A percentile compares a stretch with the other conserved stretches of the same genome.
Evolutionary conservation across 2,888 invertebrate species (phyloP).

Genomic region (Tipula lateralis): DNA sequence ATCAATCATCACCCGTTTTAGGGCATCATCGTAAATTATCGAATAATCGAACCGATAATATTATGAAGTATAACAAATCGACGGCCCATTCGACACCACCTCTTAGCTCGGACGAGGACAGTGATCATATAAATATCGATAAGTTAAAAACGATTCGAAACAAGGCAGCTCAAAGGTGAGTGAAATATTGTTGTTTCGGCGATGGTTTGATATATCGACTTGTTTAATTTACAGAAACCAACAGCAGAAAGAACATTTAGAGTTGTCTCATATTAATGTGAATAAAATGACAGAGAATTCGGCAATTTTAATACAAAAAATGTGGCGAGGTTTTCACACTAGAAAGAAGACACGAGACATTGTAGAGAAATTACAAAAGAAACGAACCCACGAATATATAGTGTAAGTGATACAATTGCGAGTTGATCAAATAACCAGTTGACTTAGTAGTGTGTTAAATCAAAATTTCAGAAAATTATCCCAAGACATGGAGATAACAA

Average conservation of each 20-base stretch:
- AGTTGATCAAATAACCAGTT: not conserved
- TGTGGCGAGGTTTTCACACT: conserved; percentile 80
- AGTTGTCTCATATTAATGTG: conserved; percentile 37
- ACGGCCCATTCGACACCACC: conserved; percentile 43
- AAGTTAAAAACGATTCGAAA: conserved; percentile 62
- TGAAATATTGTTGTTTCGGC: no score
- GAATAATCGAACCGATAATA: conserved; percentile 28
- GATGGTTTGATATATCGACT: conserved; percentile 30
- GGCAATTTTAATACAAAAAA: conserved; percentile 76
- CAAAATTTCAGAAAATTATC: conserved; percentile 62
- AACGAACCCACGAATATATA: conserved; percentile 76
- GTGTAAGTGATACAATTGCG: conserved; percentile 56
- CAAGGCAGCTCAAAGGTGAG: conserved; percentile 54
- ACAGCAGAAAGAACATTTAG: conserved; percentile 42
- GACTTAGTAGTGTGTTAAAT: not conserved
- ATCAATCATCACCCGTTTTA: conserved; percentile 42
- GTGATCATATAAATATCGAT: conserved; percentile 59
- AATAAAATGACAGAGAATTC: conserved; percentile 51
- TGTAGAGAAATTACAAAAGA: conserved; percentile 66
- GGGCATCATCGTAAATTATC: conserved; percentile 43
- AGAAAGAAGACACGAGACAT: conserved; percentile 56
- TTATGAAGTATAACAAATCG: conserved; percentile 27
- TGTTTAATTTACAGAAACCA: no score
- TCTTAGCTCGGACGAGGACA: conserved; percentile 59
- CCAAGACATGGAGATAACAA: conserved; percentile 78